Evolutionary conservation across 2,888 invertebrate genomes (phyloP), one percentile per base, ranked within the genome.

Genomic region (Hypomecis atomaria): DNA sequence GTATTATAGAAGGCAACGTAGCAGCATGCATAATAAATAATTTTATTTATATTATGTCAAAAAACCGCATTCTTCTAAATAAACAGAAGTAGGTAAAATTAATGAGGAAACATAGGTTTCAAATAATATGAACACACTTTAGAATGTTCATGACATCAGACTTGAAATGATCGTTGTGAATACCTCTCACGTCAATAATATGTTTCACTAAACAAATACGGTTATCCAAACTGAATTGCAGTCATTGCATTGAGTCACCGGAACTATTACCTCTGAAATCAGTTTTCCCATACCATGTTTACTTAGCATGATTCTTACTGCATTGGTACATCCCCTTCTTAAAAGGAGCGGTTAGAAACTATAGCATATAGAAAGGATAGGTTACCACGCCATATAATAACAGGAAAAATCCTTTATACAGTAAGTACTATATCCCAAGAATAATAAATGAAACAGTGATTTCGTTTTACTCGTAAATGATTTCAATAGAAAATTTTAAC

Each of bases 151-250:
- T 56, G 55, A 56, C 7, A 38, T 56, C 13, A 47, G 23, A 56
- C 36, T 7, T 44, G 44, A 23, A 47, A 33, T 33, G 3, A 40
- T 56, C 45, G 9, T 13, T 45, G 9, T 13, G 11, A 47, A 49
- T 23, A 9, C 34, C 23, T 33, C 33, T 9, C 33, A 43, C 38
- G 55, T 53, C 11, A 55, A 44, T 47, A 54, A 37, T 49, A 38
- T 61, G 61, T 61, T 61, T 61, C 61, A 61, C 49, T 61, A 7
- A 6, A 13, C 61, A 61, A 61, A 61, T 55, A 61, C 38, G 43
- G 53, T 36, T 36, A 33, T 40, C 38, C 43, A 38, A 48, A 59
- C 13, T 33, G 37, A 54, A 48, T 49, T 54, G 60, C 55, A 61
- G 60, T 44, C 43, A 49, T 48, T 53, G 36, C 37, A 44, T 54